Evolutionary conservation across 2,888 invertebrate species (phyloP), one percentile per base, ranked within the genome.

Genomic region (Piscicola geometra): DNA sequence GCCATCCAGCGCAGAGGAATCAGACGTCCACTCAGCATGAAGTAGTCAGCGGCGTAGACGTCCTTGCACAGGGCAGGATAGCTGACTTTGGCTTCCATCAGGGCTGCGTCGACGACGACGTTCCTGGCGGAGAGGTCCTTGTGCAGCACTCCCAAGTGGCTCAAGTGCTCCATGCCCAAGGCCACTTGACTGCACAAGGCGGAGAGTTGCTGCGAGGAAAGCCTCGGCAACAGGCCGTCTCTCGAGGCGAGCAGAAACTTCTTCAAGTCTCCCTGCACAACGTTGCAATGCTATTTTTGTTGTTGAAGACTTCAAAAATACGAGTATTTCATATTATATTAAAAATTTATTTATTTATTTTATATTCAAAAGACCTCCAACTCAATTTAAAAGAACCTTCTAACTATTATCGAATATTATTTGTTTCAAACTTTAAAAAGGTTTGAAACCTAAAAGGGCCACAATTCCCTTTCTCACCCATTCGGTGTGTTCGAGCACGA

Each of bases 91-190:
- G 35, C 73, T 30, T 73, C 73, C 73, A 73, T 64, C 32, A 21
- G 28, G 15, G 35, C 30, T 2, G 73, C 52, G 28, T 52, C n/a
- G 9, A 73, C 33, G 64, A 73, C 33, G 36, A 73, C n/a, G 86
- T 96, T 96, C 25, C 96, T 89, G 0, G 94, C 91, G 0, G 95
- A 93, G 81, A 97, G 88, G 86, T 97, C 96, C 82, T 91, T 90
- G 86, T 95, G 95, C n/a, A 93, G 91, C 81, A 91, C 88, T 67
- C 94, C 88, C 81, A 90, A 86, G 82, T 91, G 87, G 81, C 92
- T 88, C 76, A 93, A 86, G 80, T 92, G 90, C 83, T 93, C 92
- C 89, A 93, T 89, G 41, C 91, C 96, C 1, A 89, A 87, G 0
- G 93, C 92, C 41, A 94, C 89, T 83, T 95, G 92, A 76, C 84